These are phyloP conservation scores for Thunnus maccoyii DNA, from an alignment of 2,113 vertebrate species.

Conservation along the genomic window DNA sequence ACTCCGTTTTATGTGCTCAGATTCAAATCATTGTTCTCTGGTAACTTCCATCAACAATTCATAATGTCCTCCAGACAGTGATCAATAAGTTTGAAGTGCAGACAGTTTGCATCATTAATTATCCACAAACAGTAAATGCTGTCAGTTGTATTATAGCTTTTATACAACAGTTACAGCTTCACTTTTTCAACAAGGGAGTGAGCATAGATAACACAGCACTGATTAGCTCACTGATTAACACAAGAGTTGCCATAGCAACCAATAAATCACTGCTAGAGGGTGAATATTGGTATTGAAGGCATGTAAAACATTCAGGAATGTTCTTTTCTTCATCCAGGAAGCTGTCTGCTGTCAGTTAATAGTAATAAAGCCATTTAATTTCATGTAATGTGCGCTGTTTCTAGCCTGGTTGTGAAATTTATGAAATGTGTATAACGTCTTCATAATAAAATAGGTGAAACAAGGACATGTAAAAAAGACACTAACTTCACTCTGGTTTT, in stretches of 20 bases:
- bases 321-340: not conserved
- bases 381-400: not conserved
- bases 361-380: not conserved
- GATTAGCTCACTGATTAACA: slow-evolving; percentile 48
- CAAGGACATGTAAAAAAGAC: not conserved
- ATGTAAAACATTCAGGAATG: slow-evolving; percentile 3
- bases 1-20: slow-evolving; percentile 23
- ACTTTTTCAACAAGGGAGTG: slow-evolving; percentile 11
- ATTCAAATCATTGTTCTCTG: slow-evolving; percentile 37
- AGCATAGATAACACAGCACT: slow-evolving; percentile 45
- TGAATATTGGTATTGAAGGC: not conserved
- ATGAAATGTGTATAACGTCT: not conserved
- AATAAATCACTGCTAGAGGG: slow-evolving; percentile 12
- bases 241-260: slow-evolving; percentile 34
- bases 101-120: slow-evolving; percentile 59
- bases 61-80: slow-evolving; percentile 46
- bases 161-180: slow-evolving; percentile 25
- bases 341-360: not conserved
- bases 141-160: slow-evolving; percentile 34
- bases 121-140: slow-evolving; percentile 38
- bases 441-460: not conserved
- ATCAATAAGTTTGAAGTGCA: slow-evolving; percentile 61
- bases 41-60: slow-evolving; percentile 53
- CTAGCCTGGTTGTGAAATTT: not conserved
- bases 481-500: not conserved